Percentiles rank a stretch among this genome's conserved stretches.
phyloP scores from a whole-genome alignment of 1,140 invertebrate species.

The Pseudomyrmex dendroicus region DNA sequence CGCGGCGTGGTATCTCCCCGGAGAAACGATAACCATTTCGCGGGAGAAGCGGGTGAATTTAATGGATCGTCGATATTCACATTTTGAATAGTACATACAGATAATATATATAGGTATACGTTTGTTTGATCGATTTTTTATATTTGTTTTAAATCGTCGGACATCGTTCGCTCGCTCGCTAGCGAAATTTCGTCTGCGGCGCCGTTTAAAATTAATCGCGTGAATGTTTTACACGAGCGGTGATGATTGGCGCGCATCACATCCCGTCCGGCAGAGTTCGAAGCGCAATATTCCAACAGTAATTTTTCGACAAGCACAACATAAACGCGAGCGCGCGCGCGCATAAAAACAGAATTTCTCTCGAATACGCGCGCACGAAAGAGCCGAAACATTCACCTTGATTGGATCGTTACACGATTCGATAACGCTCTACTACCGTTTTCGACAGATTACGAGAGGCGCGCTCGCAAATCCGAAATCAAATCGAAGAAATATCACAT shows the following conservation, averaged over 20 bases:
- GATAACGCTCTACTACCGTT: constrained; percentile 45
- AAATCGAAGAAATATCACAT: constrained; percentile 44
- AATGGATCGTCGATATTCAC: no score
- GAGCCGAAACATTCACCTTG: constrained; percentile 45
- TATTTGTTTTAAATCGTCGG: not conserved
- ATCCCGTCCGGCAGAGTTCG: not conserved
- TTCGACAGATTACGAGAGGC: constrained; percentile 43
- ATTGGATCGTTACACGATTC: constrained; percentile 52
- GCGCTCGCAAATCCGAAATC: constrained; percentile 39
- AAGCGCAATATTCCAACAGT: not conserved
- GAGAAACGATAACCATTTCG: no score
- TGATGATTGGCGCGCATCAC: not conserved
- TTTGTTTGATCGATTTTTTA: no score
- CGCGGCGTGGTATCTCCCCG: no score
- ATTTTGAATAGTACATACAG: no score
- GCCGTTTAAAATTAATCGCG: constrained; percentile 12
- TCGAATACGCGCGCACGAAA: not conserved
- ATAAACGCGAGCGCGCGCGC: constrained; percentile 3
- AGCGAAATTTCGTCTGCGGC: not conserved
- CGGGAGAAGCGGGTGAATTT: no score
- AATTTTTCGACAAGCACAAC: constrained; percentile 43
- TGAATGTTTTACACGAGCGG: not conserved
- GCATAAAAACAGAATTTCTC: constrained; percentile 40
- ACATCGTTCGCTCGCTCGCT: not conserved
- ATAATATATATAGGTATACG: no score